A percentile compares a stretch with the other conserved stretches of the same genome.
Evolutionary conservation across 2,113 vertebrate species (phyloP).

Genomic region (Lampris incognitus): DNA sequence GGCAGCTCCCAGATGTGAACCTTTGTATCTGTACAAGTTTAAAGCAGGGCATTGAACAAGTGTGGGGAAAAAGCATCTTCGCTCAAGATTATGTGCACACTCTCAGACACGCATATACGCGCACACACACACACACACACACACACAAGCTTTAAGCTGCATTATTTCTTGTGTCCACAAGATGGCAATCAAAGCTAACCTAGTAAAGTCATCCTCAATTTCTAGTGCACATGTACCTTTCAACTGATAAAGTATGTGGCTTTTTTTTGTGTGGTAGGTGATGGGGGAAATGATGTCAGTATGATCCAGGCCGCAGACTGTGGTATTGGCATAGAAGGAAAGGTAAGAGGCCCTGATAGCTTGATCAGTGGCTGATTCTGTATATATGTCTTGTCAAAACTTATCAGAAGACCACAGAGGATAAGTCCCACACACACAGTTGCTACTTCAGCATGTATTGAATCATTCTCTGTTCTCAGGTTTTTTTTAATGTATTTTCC

Average conservation of each 20-base stretch:
- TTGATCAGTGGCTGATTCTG: not conserved
- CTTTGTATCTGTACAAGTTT: conserved; percentile 5
- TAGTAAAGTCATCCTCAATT: not conserved
- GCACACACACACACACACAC: not conserved
- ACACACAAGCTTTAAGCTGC: not conserved
- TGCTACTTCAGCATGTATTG: too few species aligned
- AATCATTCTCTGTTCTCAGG: too few species aligned
- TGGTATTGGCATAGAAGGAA: conserved; percentile 98
- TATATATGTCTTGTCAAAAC: too few species aligned
- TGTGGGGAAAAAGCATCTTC: too few species aligned
- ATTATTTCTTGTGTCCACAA: conserved; percentile 52
- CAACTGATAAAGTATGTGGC: not conserved
- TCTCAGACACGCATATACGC: too few species aligned
- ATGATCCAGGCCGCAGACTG: conserved; percentile 99
- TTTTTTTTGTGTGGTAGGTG: conserved; percentile 79
- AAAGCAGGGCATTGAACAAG: not conserved
- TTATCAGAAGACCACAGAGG: not conserved
- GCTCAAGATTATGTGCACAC: too few species aligned
- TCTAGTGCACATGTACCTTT: not conserved
- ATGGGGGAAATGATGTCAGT: conserved; percentile 98
- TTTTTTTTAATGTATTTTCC: too few species aligned
- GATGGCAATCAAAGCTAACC: conserved; percentile 50
- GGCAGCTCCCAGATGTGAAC: conserved; percentile 57
- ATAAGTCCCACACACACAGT: too few species aligned
- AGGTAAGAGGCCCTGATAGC: conserved; percentile 82